These are phyloP conservation scores for Neocrepidodera transversa DNA, from an alignment of 2,888 invertebrate genomes.

Conservation along the genomic window DNA sequence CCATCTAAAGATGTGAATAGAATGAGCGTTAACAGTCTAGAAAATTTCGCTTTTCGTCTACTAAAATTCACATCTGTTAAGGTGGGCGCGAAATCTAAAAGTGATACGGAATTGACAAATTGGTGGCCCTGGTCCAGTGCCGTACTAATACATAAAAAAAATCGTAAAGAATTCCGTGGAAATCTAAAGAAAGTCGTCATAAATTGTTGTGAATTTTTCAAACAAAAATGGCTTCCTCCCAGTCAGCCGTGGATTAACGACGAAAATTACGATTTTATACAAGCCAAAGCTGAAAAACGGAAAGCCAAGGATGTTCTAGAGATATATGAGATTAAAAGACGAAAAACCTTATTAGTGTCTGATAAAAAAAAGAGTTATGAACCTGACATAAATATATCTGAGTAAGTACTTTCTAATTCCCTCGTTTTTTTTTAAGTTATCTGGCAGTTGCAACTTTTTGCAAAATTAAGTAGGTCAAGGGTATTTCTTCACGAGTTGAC, in stretches of 20 bases:
- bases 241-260: conserved; percentile 11
- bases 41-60: conserved; percentile 27
- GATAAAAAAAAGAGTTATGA: not conserved
- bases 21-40: conserved; percentile 16
- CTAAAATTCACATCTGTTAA: conserved; percentile 23
- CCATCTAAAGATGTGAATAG: conserved; percentile 15
- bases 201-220: conserved; percentile 25
- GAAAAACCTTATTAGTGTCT: conserved; percentile 11
- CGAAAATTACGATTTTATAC: conserved; percentile 20
- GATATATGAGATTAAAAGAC: not conserved
- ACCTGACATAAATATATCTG: not conserved
- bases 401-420: not conserved
- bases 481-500: no score
- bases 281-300: conserved; percentile 15
- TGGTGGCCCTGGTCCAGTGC: conserved; percentile 21
- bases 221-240: conserved; percentile 23
- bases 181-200: conserved; percentile 22
- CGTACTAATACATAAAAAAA: conserved; percentile 9
- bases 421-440: no score
- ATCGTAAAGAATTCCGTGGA: conserved; percentile 18
- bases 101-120: conserved; percentile 14
- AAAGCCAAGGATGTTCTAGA: conserved; percentile 8
- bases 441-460: no score
- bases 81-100: conserved; percentile 22
- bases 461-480: no score